These are phyloP conservation scores for Pachypsylla venusta DNA, from an alignment of 1,140 invertebrate species.

Conservation along the genomic window DNA sequence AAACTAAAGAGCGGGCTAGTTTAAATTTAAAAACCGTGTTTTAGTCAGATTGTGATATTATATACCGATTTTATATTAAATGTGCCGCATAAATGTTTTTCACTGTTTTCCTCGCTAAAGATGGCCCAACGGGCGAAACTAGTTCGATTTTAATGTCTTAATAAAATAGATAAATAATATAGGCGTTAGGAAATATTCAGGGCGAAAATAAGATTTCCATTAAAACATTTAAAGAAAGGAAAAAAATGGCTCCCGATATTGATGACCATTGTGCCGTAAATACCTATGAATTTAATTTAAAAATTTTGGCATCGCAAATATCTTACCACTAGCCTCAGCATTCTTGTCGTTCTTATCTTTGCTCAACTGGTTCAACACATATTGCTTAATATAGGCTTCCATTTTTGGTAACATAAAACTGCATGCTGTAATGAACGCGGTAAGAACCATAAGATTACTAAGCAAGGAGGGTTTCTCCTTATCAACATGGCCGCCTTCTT, in stretches of 20 bases:
- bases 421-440: background rate
- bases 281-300: background rate
- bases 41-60: too few relatives aligned
- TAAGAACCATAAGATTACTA: background rate
- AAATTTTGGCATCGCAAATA: too few relatives aligned
- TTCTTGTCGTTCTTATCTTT: background rate
- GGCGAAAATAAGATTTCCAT: too few relatives aligned
- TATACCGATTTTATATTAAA: too few relatives aligned
- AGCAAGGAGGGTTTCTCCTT: background rate
- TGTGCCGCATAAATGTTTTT: too few relatives aligned
- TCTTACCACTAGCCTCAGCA: background rate
- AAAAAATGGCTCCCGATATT: background rate
- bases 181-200: too few relatives aligned
- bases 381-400: background rate
- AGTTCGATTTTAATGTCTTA: too few relatives aligned
- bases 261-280: background rate
- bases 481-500: background rate
- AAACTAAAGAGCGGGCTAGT: too few relatives aligned
- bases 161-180: too few relatives aligned
- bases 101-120: too few relatives aligned
- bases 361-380: background rate
- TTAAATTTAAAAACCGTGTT: too few relatives aligned
- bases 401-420: background rate
- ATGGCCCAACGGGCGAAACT: too few relatives aligned
- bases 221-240: background rate